Conservation (phyloP, 2,888 invertebrate species). For the Ophion slaviceki region DNA sequence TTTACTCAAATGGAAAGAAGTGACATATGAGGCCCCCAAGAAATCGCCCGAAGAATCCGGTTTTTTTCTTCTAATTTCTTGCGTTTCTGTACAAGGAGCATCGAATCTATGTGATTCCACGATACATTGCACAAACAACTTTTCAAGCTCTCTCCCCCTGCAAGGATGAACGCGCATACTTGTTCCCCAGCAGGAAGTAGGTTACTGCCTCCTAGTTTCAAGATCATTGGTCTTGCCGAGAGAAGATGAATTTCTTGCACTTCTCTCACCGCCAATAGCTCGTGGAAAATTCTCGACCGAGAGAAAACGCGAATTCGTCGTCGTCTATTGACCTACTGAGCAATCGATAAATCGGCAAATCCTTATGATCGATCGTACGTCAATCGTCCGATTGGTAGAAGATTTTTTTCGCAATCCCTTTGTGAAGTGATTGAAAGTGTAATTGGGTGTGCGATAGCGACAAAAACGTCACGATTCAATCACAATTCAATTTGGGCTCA, state of each 20-base stretch:
- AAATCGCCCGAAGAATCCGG: not conserved
- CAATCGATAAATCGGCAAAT: not conserved
- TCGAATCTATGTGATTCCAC: conserved; percentile 31
- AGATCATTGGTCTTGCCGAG: conserved; percentile 66
- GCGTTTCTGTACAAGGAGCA: not conserved
- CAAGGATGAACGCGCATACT: conserved; percentile 8
- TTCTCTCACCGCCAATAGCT: not conserved
- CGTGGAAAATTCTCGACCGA: not conserved
- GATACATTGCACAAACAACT: conserved; percentile 12
- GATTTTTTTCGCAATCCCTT: not conserved
- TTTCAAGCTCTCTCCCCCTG: conserved; percentile 43
- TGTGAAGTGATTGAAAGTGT: too few species aligned
- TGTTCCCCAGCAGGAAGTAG: conserved; percentile 70
- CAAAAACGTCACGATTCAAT: too few species aligned
- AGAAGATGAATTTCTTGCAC: conserved; percentile 60
- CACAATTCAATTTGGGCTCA: too few species aligned
- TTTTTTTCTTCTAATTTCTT: not conserved
- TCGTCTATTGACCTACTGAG: not conserved
- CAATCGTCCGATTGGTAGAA: not conserved
- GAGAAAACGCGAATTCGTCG: not conserved
- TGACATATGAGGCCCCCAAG: not conserved
- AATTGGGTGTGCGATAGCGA: too few species aligned
- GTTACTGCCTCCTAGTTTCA: conserved; percentile 70
- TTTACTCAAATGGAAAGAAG: not conserved
- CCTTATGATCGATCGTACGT: not conserved